Percentiles rank a stretch among this genome's conserved stretches.
Evolutionary conservation across 2,797 vertebrate genomes (phyloP).

Genomic region (Danio albolineatus): DNA sequence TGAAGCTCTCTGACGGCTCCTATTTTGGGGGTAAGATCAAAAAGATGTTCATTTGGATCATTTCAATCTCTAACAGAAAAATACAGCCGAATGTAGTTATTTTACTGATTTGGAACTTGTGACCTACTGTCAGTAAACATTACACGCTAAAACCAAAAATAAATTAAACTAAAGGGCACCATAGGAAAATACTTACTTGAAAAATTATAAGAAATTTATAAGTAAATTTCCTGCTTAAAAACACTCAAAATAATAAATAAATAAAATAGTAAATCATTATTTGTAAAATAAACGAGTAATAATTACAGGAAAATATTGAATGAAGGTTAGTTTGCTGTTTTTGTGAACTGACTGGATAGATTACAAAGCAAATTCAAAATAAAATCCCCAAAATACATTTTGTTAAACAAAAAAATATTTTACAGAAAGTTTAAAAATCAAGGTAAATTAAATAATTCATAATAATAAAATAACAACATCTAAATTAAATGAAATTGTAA

Average conservation of each 20-base stretch:
- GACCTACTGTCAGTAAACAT: not conserved
- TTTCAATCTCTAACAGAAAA: not conserved
- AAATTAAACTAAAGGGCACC: too few relatives aligned
- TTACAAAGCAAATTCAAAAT: not conserved
- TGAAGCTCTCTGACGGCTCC: constrained; percentile 92
- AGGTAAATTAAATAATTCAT: not conserved
- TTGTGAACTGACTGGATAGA: too few relatives aligned
- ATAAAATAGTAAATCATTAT: too few relatives aligned
- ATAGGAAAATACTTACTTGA: too few relatives aligned
- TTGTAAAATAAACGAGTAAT: too few relatives aligned
- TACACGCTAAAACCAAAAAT: not conserved
- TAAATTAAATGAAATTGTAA: not conserved
- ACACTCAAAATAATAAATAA: too few relatives aligned
- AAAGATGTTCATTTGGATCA: too few relatives aligned
- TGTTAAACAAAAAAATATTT: too few relatives aligned
- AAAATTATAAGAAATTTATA: too few relatives aligned
- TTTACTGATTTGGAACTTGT: not conserved
- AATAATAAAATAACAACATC: not conserved
- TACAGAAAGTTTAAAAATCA: not conserved
- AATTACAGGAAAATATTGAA: too few relatives aligned
- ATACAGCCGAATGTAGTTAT: not conserved
- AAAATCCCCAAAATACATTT: not conserved
- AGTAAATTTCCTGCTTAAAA: too few relatives aligned
- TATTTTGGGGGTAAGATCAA: constrained; percentile 88
- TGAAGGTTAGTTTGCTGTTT: too few relatives aligned